Conservation (phyloP, 2,797 vertebrate species). For the Petrocephalus sullivani region DNA sequence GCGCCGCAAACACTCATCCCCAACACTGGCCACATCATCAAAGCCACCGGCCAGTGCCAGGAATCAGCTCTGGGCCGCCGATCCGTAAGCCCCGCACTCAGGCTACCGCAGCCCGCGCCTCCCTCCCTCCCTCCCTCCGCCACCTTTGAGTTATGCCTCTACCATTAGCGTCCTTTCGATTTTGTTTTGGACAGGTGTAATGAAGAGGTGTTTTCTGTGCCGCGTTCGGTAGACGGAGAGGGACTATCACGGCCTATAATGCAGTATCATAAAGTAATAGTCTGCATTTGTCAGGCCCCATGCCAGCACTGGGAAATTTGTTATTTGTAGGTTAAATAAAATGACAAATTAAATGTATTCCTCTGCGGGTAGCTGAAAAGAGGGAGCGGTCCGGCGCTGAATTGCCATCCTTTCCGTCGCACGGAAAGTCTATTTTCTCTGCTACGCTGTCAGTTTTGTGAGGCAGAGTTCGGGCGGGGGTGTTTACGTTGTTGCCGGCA, state of each 20-base stretch:
- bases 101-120: neutral
- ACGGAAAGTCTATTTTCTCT: neutral
- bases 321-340: constrained; percentile 20
- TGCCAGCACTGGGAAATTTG: constrained; percentile 15
- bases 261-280: constrained; percentile 14
- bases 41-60: neutral
- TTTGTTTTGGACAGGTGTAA: neutral
- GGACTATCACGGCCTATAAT: neutral
- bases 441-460: neutral
- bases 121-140: neutral
- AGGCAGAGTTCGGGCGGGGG: neutral
- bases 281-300: constrained; percentile 10
- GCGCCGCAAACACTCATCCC: neutral
- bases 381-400: constrained; percentile 3
- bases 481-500: constrained; percentile 7
- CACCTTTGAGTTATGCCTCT: neutral
- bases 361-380: neutral
- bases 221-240: neutral
- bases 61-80: neutral
- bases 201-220: neutral
- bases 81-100: neutral
- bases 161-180: neutral
- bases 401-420: neutral
- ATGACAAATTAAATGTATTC: constrained; percentile 19
- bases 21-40: constrained; percentile 8